Conservation (phyloP, 2,888 invertebrate genomes). For the Trimorus sp. region DNA sequence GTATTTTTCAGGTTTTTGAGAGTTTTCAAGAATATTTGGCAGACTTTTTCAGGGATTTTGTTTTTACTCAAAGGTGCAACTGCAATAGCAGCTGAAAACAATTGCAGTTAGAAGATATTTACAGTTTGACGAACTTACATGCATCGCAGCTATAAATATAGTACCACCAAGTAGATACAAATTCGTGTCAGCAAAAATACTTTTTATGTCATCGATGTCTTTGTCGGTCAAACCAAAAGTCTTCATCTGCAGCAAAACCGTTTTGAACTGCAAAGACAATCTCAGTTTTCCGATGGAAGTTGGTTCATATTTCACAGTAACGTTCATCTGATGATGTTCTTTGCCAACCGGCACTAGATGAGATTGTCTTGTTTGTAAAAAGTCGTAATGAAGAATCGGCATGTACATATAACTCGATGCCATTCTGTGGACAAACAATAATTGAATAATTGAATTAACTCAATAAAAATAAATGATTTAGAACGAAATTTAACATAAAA, state of each 20-base stretch:
- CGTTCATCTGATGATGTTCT: constrained; percentile 84
- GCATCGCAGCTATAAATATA: constrained; percentile 93
- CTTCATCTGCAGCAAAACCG: constrained; percentile 87
- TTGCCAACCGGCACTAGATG: constrained; percentile 87
- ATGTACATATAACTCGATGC: constrained; percentile 84
- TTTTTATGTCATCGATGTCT: constrained; percentile 98
- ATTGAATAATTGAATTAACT: not conserved
- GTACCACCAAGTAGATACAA: constrained; percentile 94
- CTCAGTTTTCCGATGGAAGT: constrained; percentile 89
- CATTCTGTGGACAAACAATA: constrained; percentile 19
- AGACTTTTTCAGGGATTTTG: no score
- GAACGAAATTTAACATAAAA: no score
- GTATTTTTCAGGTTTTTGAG: no score
- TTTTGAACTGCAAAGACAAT: constrained; percentile 89
- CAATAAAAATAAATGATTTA: not conserved
- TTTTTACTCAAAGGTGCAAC: no score
- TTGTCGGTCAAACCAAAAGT: constrained; percentile 94
- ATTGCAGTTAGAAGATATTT: no score
- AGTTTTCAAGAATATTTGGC: no score
- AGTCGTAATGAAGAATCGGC: constrained; percentile 92
- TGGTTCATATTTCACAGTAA: constrained; percentile 88
- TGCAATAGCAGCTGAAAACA: no score
- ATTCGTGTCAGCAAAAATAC: constrained; percentile 97
- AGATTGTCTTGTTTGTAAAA: constrained; percentile 89
- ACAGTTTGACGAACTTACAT: constrained; percentile 86